Percentiles rank a stretch among this genome's conserved stretches.
Conservation (phyloP, 2,113 vertebrate species). For the Callocephalon fimbriatum region DNA sequence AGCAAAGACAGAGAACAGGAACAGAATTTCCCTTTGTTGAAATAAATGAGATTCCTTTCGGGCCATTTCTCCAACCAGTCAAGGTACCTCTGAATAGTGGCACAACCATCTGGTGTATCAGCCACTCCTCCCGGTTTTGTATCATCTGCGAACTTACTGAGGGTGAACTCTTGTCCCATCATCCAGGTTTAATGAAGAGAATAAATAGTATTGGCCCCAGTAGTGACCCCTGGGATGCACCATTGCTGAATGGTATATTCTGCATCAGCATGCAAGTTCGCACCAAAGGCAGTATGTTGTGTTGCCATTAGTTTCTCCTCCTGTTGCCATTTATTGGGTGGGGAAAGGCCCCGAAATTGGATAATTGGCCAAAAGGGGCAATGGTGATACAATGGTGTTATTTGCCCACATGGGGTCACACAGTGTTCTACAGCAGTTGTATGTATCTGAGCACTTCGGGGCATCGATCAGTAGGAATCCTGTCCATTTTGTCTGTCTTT, state of each 20-base stretch:
- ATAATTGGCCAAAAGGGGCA: not conserved
- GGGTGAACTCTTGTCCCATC: slow-evolving; percentile 12
- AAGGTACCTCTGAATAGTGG: slow-evolving; percentile 23
- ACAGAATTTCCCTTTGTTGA: slow-evolving; percentile 41
- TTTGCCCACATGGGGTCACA: not conserved
- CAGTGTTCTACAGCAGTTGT: not conserved
- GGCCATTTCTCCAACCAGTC: not conserved
- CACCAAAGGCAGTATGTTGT: not conserved
- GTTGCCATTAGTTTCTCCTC: not conserved
- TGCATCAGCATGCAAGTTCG: not conserved
- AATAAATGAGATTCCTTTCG: slow-evolving; percentile 24
- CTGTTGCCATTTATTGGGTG: fast-evolving
- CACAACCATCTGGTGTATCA: slow-evolving; percentile 30
- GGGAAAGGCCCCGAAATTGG: not conserved
- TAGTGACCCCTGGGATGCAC: not conserved
- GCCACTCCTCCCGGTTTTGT: slow-evolving; percentile 44
- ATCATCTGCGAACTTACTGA: not conserved
- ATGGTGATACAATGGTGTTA: not conserved
- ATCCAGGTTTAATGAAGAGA: slow-evolving; percentile 23
- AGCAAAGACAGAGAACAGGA: not conserved
- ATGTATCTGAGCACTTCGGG: not conserved
- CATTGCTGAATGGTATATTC: not conserved
- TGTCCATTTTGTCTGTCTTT: not conserved
- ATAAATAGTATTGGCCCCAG: not conserved
- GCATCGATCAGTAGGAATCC: not conserved